A percentile compares a stretch with the other conserved stretches of the same genome.
Evolutionary conservation across 2,797 vertebrate genomes (phyloP).

Genomic region (Schizothorax lantsangensis): DNA sequence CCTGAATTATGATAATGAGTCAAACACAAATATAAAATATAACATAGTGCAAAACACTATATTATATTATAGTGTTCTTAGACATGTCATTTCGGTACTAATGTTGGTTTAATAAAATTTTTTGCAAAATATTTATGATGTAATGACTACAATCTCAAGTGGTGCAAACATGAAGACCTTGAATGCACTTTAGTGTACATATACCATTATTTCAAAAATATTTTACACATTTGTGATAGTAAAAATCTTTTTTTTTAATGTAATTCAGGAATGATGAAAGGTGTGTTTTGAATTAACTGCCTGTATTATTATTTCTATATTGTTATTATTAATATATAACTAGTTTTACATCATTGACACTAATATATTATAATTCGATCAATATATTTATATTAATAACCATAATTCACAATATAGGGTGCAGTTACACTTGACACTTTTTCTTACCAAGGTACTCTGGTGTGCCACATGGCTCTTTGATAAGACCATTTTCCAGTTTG

Average conservation of each 20-base stretch:
- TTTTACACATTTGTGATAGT: not conserved
- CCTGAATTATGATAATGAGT: not conserved
- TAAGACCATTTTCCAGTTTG: conserved; percentile 95
- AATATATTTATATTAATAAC: not conserved
- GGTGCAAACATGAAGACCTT: not conserved
- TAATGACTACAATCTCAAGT: not conserved
- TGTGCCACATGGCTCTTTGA: conserved; percentile 97
- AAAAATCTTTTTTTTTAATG: not conserved
- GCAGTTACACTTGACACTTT: not conserved
- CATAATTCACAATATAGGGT: conserved; percentile 3
- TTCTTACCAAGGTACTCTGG: conserved; percentile 95
- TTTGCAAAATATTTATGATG: not conserved
- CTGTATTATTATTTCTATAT: not conserved
- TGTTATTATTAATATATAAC: not conserved
- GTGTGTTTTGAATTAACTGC: not conserved
- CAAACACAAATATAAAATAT: not conserved
- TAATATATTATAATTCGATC: not conserved
- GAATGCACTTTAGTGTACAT: not conserved
- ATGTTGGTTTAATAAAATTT: not conserved
- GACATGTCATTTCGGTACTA: not conserved
- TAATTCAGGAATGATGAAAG: not conserved
- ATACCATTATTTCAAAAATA: not conserved
- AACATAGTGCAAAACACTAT: not conserved
- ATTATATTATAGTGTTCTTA: not conserved
- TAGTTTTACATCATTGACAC: not conserved